phyloP scores from a whole-genome alignment of 2,888 invertebrate species.

The Orchesella flavescens region DNA sequence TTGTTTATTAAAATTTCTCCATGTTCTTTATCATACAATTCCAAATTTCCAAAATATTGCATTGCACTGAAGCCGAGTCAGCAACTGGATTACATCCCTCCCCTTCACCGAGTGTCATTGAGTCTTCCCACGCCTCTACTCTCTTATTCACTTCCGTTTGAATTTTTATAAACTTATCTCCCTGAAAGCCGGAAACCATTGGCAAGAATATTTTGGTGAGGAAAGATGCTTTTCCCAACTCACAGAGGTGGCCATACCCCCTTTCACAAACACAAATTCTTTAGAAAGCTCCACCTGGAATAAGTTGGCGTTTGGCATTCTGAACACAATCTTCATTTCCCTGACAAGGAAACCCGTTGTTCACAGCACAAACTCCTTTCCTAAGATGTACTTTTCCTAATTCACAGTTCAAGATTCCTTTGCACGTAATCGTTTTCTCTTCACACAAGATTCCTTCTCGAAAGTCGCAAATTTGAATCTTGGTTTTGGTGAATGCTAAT shows the following conservation, averaged over 20 bases:
- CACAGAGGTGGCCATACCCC: conserved; percentile 15
- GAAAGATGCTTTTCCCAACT: conserved; percentile 4
- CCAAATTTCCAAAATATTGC: conserved; percentile 13
- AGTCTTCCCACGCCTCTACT: conserved; percentile 31
- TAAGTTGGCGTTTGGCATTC: neutral
- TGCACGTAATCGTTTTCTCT: neutral
- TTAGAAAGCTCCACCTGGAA: neutral
- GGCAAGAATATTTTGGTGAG: neutral
- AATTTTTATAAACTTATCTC: conserved; percentile 9
- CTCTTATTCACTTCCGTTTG: conserved; percentile 5
- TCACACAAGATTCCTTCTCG: conserved; percentile 18
- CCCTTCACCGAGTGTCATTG: neutral
- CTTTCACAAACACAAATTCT: conserved; percentile 11
- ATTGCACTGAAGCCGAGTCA: neutral
- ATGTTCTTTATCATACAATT: neutral
- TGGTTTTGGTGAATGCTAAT: neutral
- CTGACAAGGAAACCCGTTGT: conserved; percentile 23
- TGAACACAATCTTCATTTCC: conserved; percentile 32
- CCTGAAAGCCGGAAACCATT: conserved; percentile 11
- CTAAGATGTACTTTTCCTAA: conserved; percentile 31
- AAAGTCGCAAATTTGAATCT: conserved; percentile 33
- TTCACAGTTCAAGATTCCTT: conserved; percentile 3
- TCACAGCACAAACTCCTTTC: conserved; percentile 15
- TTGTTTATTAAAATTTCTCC: neutral
- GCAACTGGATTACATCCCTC: neutral